A percentile compares a stretch with the other conserved stretches of the same genome.
These are phyloP conservation scores for Cantharis rustica DNA, from an alignment of 2,888 invertebrate species.

Conservation along the genomic window DNA sequence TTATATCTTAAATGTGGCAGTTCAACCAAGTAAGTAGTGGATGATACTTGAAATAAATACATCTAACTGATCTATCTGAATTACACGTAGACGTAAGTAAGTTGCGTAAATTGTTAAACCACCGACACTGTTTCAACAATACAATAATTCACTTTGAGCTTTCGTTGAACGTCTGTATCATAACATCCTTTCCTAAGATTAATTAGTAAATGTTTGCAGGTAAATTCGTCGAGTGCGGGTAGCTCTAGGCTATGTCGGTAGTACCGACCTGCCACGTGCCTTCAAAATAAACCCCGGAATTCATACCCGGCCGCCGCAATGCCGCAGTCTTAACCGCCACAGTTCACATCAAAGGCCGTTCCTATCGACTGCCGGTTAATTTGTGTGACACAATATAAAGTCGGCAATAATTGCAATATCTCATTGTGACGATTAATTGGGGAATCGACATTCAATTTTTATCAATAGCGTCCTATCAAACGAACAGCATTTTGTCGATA, in stretches of 20 bases:
- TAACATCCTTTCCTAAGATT: constrained; percentile 39
- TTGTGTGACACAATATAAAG: constrained; percentile 5
- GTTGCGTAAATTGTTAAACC: constrained; percentile 1
- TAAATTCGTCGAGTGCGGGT: constrained; percentile 22
- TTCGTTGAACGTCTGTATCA: constrained; percentile 30
- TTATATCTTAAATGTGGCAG: not conserved
- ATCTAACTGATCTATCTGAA: not conserved
- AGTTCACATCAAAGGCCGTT: constrained; percentile 22
- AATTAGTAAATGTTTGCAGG: constrained; percentile 39
- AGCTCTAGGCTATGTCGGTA: constrained; percentile 14
- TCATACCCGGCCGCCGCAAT: constrained; percentile 1
- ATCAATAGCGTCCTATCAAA: not conserved
- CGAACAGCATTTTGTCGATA: not conserved
- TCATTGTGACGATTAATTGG: constrained; percentile 16
- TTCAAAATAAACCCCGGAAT: constrained; percentile 10
- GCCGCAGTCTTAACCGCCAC: constrained; percentile 11
- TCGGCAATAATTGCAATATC: constrained; percentile 6
- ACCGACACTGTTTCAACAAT: constrained; percentile 10
- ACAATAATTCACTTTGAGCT: constrained; percentile 29
- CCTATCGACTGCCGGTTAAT: constrained; percentile 11
- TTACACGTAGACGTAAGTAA: not conserved
- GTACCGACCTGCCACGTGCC: constrained; percentile 30
- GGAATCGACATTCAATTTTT: constrained; percentile 1
- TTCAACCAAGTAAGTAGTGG: not conserved
- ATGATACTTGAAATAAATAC: not conserved